Percentiles rank a stretch among this genome's conserved stretches.
Conservation (phyloP, 2,797 vertebrate species). For the Clarias platycephalus region DNA sequence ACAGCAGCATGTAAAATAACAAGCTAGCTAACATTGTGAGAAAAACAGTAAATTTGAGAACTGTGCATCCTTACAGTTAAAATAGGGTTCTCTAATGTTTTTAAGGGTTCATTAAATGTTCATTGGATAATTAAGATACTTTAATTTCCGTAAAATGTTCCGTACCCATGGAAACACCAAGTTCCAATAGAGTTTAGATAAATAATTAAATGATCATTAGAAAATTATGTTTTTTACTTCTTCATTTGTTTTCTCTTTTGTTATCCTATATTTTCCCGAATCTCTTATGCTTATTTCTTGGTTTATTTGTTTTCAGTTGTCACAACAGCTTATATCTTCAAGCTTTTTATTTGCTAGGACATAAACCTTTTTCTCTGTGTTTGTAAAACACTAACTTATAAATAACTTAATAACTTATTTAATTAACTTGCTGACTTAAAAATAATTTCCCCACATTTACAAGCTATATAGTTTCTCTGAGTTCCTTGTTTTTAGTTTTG, state of each 20-base stretch:
- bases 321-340: neutral
- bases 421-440: neutral
- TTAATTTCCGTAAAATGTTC: neutral
- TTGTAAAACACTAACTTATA: neutral
- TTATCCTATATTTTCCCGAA: neutral
- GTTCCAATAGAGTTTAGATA: neutral
- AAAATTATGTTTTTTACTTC: no score
- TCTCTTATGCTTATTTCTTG: neutral
- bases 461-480: neutral
- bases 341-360: neutral
- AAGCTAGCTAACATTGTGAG: neutral
- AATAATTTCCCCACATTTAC: neutral
- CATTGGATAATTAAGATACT: neutral
- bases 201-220: neutral
- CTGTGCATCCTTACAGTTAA: no score
- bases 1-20: no score
- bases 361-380: neutral
- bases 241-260: neutral
- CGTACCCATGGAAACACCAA: neutral
- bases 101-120: neutral
- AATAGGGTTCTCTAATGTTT: neutral
- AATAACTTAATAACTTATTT: neutral
- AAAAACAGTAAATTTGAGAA: no score
- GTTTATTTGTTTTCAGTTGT: neutral
- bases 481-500: neutral